A percentile compares a stretch with the other conserved stretches of the same genome.
Evolutionary conservation across 1,140 invertebrate species (phyloP).

Genomic region (Bicyclus anynana): DNA sequence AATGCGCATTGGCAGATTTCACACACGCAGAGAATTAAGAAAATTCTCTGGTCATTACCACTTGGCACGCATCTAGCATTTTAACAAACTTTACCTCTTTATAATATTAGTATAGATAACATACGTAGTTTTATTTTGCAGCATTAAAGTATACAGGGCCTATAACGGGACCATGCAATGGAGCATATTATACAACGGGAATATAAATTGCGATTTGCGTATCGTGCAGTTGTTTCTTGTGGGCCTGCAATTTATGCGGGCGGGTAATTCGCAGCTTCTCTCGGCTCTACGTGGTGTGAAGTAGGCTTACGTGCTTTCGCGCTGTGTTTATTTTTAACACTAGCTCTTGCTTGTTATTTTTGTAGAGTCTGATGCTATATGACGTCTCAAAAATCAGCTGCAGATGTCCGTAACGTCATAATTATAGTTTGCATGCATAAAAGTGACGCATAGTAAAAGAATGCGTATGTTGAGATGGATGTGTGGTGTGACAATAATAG

Average conservation of each 20-base stretch:
- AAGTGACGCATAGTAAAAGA: no score
- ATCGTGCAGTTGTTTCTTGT: conserved; percentile 20
- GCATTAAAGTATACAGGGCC: not conserved
- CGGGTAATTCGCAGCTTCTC: conserved; percentile 15
- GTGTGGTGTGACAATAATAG: no score
- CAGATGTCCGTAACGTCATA: no score
- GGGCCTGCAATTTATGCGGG: conserved; percentile 21
- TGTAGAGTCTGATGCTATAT: no score
- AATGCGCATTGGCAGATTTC: no score
- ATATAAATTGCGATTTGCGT: conserved; percentile 26
- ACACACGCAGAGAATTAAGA: no score
- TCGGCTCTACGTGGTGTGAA: conserved; percentile 1
- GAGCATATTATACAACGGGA: conserved; percentile 21
- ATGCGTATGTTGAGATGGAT: no score
- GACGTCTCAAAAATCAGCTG: no score
- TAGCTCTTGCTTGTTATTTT: not conserved
- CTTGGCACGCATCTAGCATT: no score
- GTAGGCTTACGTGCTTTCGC: conserved; percentile 4
- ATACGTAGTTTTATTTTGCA: conserved; percentile 3
- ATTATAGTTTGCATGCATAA: no score
- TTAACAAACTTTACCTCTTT: not conserved
- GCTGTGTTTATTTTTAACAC: conserved; percentile 1
- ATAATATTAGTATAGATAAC: not conserved
- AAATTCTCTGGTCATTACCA: no score
- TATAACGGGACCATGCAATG: conserved; percentile 12